Evolutionary conservation across 2,888 invertebrate species (phyloP), one percentile per base, ranked within the genome.

Genomic region (Nymphalis polychloros): DNA sequence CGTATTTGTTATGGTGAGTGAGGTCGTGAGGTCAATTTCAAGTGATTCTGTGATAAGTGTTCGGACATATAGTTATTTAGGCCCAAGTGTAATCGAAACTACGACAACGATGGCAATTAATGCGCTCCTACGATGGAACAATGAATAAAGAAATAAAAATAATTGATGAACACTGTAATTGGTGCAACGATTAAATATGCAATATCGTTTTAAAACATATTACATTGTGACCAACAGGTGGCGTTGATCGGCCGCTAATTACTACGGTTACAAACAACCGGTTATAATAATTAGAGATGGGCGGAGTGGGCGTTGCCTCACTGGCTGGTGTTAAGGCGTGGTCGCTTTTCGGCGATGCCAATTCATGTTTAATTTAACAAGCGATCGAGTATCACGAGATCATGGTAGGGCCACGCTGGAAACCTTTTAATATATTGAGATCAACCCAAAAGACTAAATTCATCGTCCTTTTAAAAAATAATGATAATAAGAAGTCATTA

Each of bases 281-380:
- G 91, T 91, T 89, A 86, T 89, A 88, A 90, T 89, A 91, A 91
- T 91, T 91, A 90, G 90, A 83, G 82, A 83, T 88, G 87, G 90
- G 89, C 89, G 90, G 79, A 75, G 82, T 88, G 85, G 92, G 91
- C 89, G 90, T 79, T 68, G 74, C 72, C 74, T 69, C 71, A 70
- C 74, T 75, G 73, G 75, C 72, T 73, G 71, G 76, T 75, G 75
- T 71, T 71, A 71, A 81, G 84, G 85, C 84, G 84, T 83, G 84
- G 84, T 80, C 79, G 79, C 71, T 79, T 81, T 84, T 82, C 79
- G 80, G 81, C 77, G 79, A 79, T 79, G 78, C 78, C 77, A 76
- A 77, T 78, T 79, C 77, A 79, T 79, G 81, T 80, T 78, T 79
- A 76, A 79, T 80, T 79, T 78, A 78, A 77, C 83, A 72, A 76